Percentiles rank a stretch among this genome's conserved stretches.
Evolutionary conservation across 2,113 vertebrate species (phyloP).

Genomic region (Mesembrinibis cayennensis): DNA sequence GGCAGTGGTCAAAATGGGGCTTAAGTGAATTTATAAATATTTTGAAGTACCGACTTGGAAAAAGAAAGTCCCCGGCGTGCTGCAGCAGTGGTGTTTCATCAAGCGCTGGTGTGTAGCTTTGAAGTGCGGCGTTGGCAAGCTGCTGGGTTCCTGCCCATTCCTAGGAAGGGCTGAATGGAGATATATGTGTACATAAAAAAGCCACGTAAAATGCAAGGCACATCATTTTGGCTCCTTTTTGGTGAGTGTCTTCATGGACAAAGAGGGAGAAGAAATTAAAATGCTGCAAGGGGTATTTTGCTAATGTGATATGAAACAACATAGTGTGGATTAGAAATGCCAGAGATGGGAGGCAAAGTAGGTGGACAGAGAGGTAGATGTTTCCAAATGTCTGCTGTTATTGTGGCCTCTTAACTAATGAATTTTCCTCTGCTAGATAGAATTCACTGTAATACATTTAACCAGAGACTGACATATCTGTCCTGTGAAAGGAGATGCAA

Average conservation of each 20-base stretch:
- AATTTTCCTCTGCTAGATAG: not conserved
- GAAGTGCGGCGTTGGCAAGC: not conserved
- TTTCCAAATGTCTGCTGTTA: not conserved
- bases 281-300: not conserved
- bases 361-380: not conserved
- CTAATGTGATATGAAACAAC: rapidly evolving
- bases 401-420: not conserved
- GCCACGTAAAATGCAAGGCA: not conserved
- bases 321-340: not conserved
- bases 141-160: not conserved
- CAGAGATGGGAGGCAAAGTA: not conserved
- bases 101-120: not conserved
- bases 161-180: not conserved
- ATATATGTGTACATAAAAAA: not conserved
- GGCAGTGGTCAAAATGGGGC: not conserved
- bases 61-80: constrained; percentile 16
- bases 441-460: not conserved
- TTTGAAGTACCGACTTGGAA: not conserved
- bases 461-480: not conserved
- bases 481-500: not conserved
- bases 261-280: rapidly evolving
- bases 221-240: rapidly evolving
- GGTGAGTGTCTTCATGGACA: not conserved
- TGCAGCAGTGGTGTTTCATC: not conserved
- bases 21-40: constrained; percentile 13